Evolutionary conservation across 2,888 invertebrate genomes (phyloP).

Genomic region (Desoria tigrina): DNA sequence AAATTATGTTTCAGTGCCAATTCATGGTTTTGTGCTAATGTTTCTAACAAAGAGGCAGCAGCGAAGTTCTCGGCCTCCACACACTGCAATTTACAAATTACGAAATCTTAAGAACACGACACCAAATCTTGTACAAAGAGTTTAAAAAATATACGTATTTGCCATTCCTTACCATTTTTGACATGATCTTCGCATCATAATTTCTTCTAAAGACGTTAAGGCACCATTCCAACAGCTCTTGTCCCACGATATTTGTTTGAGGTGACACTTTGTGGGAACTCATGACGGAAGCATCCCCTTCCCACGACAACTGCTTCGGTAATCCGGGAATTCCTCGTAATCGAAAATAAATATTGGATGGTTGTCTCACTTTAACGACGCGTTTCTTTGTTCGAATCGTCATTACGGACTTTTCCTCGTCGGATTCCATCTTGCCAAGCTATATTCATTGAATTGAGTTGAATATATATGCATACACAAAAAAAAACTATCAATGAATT

Average conservation of each 20-base stretch:
- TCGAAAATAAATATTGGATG: slow-evolving; percentile 52
- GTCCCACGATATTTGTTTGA: slow-evolving; percentile 36
- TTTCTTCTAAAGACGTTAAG: slow-evolving; percentile 46
- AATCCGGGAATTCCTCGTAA: slow-evolving; percentile 50
- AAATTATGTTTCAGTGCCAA: slow-evolving; percentile 55
- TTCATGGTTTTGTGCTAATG: slow-evolving; percentile 58
- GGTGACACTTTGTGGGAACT: slow-evolving; percentile 42
- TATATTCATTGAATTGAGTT: too few species aligned
- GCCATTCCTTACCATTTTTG: slow-evolving; percentile 44
- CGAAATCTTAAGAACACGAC: not conserved
- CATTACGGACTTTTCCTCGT: slow-evolving; percentile 50
- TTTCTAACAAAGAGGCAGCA: slow-evolving; percentile 59
- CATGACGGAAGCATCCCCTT: slow-evolving; percentile 37
- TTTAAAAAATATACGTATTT: too few species aligned
- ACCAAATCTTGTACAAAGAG: too few species aligned
- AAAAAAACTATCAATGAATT: not conserved
- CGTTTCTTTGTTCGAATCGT: slow-evolving; percentile 53
- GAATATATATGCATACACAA: too few species aligned
- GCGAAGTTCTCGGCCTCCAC: slow-evolving; percentile 59
- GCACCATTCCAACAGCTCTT: slow-evolving; percentile 51
- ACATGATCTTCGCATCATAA: slow-evolving; percentile 46
- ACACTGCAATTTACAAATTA: slow-evolving; percentile 55
- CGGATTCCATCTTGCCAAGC: slow-evolving; percentile 51
- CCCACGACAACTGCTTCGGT: slow-evolving; percentile 46
- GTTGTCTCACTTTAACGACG: slow-evolving; percentile 52